phyloP scores from a whole-genome alignment of 2,888 invertebrate species.

The Clivina fossor region DNA sequence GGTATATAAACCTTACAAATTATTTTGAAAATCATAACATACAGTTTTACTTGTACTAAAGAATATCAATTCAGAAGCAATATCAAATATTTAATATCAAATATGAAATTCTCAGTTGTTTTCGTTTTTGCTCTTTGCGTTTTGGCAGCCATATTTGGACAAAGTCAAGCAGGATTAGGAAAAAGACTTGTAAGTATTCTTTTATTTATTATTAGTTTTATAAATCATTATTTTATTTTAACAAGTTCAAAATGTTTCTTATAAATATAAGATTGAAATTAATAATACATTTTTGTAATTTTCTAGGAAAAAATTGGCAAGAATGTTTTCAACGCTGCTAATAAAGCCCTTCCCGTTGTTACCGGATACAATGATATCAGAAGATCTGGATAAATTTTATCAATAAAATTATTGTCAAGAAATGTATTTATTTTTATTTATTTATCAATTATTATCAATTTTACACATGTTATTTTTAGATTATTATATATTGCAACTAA shows the following conservation, averaged over 20 bases:
- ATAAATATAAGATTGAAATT: background rate
- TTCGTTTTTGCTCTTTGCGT: conserved; percentile 38
- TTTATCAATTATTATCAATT: too few relatives aligned
- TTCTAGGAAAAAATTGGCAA: conserved; percentile 38
- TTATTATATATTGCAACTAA: too few relatives aligned
- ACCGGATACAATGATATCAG: conserved; percentile 25
- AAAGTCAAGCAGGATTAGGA: conserved; percentile 15
- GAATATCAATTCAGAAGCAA: background rate
- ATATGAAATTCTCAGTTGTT: conserved; percentile 39
- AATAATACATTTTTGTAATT: background rate
- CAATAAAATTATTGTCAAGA: too few relatives aligned
- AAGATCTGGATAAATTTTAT: conserved; percentile 4
- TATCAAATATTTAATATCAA: conserved; percentile 5
- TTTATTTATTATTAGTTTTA: background rate
- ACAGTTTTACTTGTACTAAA: background rate
- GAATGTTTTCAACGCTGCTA: conserved; percentile 38
- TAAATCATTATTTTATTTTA: too few relatives aligned
- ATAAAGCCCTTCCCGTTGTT: conserved; percentile 39
- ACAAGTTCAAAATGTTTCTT: too few relatives aligned
- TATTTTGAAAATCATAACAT: too few relatives aligned
- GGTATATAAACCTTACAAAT: too few relatives aligned
- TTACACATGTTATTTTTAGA: too few relatives aligned
- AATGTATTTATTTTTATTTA: too few relatives aligned
- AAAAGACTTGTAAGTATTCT: conserved; percentile 20
- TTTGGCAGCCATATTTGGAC: conserved; percentile 38